A percentile compares a stretch with the other conserved stretches of the same genome.
Conservation (phyloP, 2,797 vertebrate genomes). For the Syndactyla subalaris region DNA sequence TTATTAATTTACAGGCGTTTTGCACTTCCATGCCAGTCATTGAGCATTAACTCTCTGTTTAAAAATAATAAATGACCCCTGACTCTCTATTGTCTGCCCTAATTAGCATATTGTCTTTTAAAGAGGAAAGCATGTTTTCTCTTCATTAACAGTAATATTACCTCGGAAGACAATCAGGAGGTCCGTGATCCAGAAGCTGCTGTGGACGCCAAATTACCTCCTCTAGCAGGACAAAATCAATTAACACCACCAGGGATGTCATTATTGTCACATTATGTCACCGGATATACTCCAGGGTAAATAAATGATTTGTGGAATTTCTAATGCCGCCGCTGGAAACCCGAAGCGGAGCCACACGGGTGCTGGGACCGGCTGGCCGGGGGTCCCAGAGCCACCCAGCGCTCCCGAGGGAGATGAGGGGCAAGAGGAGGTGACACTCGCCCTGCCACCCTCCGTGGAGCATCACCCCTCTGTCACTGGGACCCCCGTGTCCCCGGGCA, state of each 20-base stretch:
- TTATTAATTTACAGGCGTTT: slow-evolving; percentile 75
- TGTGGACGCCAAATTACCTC: slow-evolving; percentile 80
- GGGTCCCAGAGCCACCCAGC: background rate
- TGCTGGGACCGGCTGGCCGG: background rate
- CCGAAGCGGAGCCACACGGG: background rate
- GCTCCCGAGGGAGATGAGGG: fast-evolving
- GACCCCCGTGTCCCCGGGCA: background rate
- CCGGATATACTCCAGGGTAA: slow-evolving; percentile 81
- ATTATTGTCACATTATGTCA: slow-evolving; percentile 88
- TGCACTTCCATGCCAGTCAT: slow-evolving; percentile 60
- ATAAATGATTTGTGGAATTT: slow-evolving; percentile 84
- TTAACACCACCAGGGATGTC: slow-evolving; percentile 86
- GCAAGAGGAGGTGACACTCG: background rate
- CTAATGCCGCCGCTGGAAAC: slow-evolving; percentile 47
- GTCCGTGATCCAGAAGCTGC: slow-evolving; percentile 76
- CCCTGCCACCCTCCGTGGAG: background rate
- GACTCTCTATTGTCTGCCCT: slow-evolving; percentile 75
- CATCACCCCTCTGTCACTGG: background rate
- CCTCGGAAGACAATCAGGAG: slow-evolving; percentile 80
- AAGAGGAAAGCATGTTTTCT: slow-evolving; percentile 81
- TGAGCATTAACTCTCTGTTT: slow-evolving; percentile 72
- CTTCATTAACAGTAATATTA: slow-evolving; percentile 85
- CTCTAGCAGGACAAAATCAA: slow-evolving; percentile 85
- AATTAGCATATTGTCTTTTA: slow-evolving; percentile 81
- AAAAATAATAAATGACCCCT: slow-evolving; percentile 78